phyloP scores from a whole-genome alignment of 2,888 invertebrate species.

The Drosophila anceps region DNA sequence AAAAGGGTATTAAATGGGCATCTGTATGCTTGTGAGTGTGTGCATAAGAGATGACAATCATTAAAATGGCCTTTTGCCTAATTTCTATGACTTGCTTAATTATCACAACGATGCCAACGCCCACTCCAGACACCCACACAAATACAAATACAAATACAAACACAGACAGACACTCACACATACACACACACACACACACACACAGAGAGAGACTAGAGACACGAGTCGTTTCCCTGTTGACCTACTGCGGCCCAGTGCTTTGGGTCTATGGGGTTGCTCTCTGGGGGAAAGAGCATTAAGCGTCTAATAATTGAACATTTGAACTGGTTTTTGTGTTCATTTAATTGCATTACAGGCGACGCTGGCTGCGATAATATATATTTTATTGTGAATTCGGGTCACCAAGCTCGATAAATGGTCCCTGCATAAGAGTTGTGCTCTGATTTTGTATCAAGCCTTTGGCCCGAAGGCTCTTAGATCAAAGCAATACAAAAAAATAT shows the following conservation, averaged over 20 bases:
- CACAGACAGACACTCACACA: slow-evolving; percentile 8
- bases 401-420: slow-evolving; percentile 46
- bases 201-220: slow-evolving; percentile 2
- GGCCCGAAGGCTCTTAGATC: slow-evolving; percentile 9
- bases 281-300: slow-evolving; percentile 64
- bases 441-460: slow-evolving; percentile 35
- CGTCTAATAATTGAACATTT: slow-evolving; percentile 81
- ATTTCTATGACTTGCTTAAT: slow-evolving; percentile 82
- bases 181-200: not conserved
- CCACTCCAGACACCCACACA: slow-evolving; percentile 31
- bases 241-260: slow-evolving; percentile 24
- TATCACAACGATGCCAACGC: slow-evolving; percentile 67
- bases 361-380: slow-evolving; percentile 50
- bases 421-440: slow-evolving; percentile 14
- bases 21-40: slow-evolving; percentile 33
- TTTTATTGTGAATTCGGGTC: slow-evolving; percentile 46
- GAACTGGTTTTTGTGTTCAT: slow-evolving; percentile 70
- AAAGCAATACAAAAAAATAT: slow-evolving; percentile 5
- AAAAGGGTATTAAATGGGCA: slow-evolving; percentile 62
- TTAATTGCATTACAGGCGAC: slow-evolving; percentile 66
- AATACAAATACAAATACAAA: slow-evolving; percentile 17
- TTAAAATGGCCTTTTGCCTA: slow-evolving; percentile 81
- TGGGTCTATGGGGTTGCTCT: slow-evolving; percentile 19
- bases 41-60: slow-evolving; percentile 73
- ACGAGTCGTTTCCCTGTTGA: slow-evolving; percentile 41